Evolutionary conservation across 2,888 invertebrate genomes (phyloP).

Genomic region (Koerneria pararmatus): DNA sequence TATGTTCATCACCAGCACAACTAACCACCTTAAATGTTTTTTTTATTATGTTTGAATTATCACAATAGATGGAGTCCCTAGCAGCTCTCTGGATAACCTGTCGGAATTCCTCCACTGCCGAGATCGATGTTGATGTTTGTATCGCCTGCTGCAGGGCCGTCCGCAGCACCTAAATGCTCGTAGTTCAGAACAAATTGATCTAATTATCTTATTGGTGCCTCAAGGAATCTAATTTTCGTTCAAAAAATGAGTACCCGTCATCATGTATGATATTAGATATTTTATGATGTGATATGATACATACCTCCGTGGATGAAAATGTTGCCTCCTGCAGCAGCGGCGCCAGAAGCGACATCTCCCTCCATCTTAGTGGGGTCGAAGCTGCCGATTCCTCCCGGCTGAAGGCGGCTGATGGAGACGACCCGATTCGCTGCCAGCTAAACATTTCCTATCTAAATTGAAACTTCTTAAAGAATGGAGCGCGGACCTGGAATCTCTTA

Average conservation of each 20-base stretch:
- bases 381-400: slow-evolving; percentile 14
- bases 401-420: slow-evolving; percentile 46
- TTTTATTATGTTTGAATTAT: too few species aligned
- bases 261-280: too few species aligned
- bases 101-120: not conserved
- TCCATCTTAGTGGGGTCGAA: slow-evolving; percentile 12
- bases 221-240: too few species aligned
- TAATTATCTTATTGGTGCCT: too few species aligned
- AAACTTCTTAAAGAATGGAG: too few species aligned
- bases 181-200: too few species aligned
- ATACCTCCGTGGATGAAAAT: slow-evolving; percentile 9
- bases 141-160: slow-evolving; percentile 16
- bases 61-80: too few species aligned
- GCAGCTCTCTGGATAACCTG: too few species aligned
- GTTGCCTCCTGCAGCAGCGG: not conserved
- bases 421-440: slow-evolving; percentile 47
- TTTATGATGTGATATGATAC: too few species aligned
- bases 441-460: not conserved
- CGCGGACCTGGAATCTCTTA: slow-evolving; percentile 51
- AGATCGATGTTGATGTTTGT: slow-evolving; percentile 24
- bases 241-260: too few species aligned
- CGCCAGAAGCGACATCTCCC: not conserved
- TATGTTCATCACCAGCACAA: slow-evolving; percentile 14
- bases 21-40: too few species aligned
- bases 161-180: too few species aligned